Evolutionary conservation across 2,113 vertebrate species (phyloP).

Genomic region (Leucosticte australis): DNA sequence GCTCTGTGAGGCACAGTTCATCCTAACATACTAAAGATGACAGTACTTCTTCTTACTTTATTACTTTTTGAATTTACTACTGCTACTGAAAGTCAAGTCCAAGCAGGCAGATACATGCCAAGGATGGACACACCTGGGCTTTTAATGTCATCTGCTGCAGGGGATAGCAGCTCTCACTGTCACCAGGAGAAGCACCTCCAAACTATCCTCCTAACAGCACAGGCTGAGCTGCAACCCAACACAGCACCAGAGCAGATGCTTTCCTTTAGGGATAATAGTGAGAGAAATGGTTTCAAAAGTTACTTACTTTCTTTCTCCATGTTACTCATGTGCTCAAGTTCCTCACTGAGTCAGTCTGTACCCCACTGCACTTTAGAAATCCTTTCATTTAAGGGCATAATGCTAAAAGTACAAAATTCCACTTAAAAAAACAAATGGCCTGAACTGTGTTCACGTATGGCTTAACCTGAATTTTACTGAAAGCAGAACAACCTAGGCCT

Average conservation of each 20-base stretch:
- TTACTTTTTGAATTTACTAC: neutral
- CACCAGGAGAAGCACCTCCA: neutral
- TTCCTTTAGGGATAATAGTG: neutral
- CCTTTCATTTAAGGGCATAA: neutral
- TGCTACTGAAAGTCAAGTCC: neutral
- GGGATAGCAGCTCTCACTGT: neutral
- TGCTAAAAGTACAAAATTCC: neutral
- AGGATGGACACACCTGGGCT: neutral
- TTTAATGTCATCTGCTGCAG: neutral
- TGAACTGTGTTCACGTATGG: neutral
- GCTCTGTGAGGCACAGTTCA: neutral
- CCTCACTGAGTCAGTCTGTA: neutral
- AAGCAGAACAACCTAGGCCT: neutral
- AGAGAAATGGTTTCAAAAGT: neutral
- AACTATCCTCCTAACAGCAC: neutral
- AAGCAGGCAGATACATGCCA: neutral
- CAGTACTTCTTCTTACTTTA: neutral
- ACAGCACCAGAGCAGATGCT: neutral
- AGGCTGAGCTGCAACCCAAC: neutral
- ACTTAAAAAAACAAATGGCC: fast-evolving
- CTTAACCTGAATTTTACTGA: neutral
- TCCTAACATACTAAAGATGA: neutral
- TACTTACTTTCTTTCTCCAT: neutral
- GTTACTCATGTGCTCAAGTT: neutral
- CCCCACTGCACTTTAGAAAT: neutral